These are phyloP conservation scores for Tethya wilhelma DNA, from an alignment of 37 sponge, comb jelly and placozoan species.

Conservation along the genomic window DNA sequence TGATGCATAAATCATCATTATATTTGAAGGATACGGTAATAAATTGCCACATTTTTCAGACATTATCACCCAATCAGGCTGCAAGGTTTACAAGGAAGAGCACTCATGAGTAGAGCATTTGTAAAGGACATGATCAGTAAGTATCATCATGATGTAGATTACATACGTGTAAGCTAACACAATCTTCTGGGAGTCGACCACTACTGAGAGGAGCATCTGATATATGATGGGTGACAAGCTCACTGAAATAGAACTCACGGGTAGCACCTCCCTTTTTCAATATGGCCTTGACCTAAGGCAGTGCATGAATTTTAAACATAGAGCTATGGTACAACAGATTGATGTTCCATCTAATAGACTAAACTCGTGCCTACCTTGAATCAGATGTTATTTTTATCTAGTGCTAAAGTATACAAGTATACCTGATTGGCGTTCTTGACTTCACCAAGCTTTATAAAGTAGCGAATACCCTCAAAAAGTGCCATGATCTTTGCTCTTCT, in stretches of 20 bases:
- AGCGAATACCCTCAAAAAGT: too few species aligned
- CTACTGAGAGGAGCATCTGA: constrained; percentile 34
- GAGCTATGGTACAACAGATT: too few species aligned
- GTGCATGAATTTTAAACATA: neutral
- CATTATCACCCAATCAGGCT: constrained; percentile 76
- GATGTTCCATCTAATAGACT: too few species aligned
- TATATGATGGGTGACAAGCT: constrained; percentile 80
- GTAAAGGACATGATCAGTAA: neutral
- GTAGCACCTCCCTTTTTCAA: constrained; percentile 73
- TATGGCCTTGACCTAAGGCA: constrained; percentile 65
- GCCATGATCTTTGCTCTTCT: too few species aligned
- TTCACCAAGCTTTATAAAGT: too few species aligned
- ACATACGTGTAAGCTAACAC: neutral
- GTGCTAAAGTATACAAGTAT: too few species aligned
- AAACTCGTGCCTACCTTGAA: too few species aligned
- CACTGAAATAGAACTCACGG: constrained; percentile 76
- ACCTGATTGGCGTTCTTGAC: too few species aligned
- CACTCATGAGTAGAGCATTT: neutral
- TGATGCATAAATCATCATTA: too few species aligned
- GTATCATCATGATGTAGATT: neutral
- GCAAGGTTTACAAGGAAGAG: neutral
- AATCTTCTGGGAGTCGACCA: neutral
- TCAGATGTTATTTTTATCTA: too few species aligned
- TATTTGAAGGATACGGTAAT: constrained; percentile 74
- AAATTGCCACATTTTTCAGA: constrained; percentile 63